phyloP scores from a whole-genome alignment of 2,888 invertebrate species.

The Drosophila yooni region DNA sequence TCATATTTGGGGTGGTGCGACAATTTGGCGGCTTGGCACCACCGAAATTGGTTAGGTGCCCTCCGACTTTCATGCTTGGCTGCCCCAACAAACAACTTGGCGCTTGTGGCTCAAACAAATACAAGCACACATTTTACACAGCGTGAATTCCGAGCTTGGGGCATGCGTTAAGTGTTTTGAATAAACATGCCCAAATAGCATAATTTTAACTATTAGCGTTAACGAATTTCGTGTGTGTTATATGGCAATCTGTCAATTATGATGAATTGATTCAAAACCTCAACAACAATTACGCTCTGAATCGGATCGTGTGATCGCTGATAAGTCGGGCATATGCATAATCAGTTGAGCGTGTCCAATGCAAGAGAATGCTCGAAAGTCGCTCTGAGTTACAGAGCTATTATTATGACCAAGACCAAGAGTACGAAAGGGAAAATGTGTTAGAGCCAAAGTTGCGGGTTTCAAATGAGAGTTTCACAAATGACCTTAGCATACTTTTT shows the following conservation, averaged over 20 bases:
- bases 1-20: constrained; percentile 30
- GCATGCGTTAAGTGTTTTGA: constrained; percentile 72
- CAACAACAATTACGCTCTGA: constrained; percentile 30
- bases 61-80: constrained; percentile 82
- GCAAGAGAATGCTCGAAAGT: background rate
- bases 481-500: constrained; percentile 73
- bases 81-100: constrained; percentile 41
- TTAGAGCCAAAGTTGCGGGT: background rate
- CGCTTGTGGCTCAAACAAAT: constrained; percentile 40
- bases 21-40: constrained; percentile 47
- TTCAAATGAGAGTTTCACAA: too few species aligned
- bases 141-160: constrained; percentile 47
- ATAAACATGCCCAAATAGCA: constrained; percentile 54
- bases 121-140: constrained; percentile 12
- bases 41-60: constrained; percentile 57
- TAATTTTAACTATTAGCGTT: constrained; percentile 36
- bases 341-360: constrained; percentile 46
- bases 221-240: constrained; percentile 44
- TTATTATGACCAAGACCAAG: background rate
- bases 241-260: constrained; percentile 24
- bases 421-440: background rate
- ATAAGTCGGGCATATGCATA: constrained; percentile 47
- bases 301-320: constrained; percentile 48
- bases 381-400: background rate
- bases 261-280: background rate